Evolutionary conservation across 2,888 invertebrate species (phyloP), one percentile per base, ranked within the genome.

Genomic region (Tetranychus piercei): DNA sequence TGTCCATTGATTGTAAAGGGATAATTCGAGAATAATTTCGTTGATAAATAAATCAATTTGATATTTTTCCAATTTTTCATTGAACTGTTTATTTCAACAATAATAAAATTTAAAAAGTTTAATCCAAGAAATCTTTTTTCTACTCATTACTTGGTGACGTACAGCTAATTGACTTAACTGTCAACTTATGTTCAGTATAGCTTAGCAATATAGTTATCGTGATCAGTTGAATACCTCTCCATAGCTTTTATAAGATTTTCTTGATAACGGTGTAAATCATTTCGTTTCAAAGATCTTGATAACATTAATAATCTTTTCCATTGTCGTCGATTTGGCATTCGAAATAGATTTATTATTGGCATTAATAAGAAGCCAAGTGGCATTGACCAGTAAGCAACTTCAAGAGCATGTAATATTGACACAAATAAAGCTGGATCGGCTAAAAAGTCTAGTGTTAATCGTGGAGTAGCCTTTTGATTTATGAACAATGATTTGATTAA

Each of bases 291-390:
- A 15, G 55, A 55, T 55, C 55, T 9, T 55, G 55, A 9, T 15
- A 55, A 55, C 15, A 7, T 15, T 55, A 55, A 55, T 1, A 9
- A 55, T 15, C 55, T 9, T 55, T 55, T 55, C 15, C 9, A 67
- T 18, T 23, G 74, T 70, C 74, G 11, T 64, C 76, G 73, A 43
- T 76, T 76, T 20, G 76, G 76, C 44, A 76, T 72, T 44, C 76
- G 75, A 66, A 76, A 76, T 22, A 76, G 70, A 67, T 76, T 76
- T 15, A 76, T 75, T 34, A 76, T 74, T 69, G 76, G 76, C 71
- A 70, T 75, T 18, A 76, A 64, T 44, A 76, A n/a, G 72, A 76
- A 75, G 8, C 76, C 76, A 44, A 75, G 66, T 65, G 76, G 76
- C 20, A 75, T 72, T 66, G 75, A 75, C 75, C 75, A 76, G 65